A percentile compares a stretch with the other conserved stretches of the same genome.
These are phyloP conservation scores for Orbicella faveolata DNA, from an alignment of 64 coral and sea anemone species.

Conservation along the genomic window DNA sequence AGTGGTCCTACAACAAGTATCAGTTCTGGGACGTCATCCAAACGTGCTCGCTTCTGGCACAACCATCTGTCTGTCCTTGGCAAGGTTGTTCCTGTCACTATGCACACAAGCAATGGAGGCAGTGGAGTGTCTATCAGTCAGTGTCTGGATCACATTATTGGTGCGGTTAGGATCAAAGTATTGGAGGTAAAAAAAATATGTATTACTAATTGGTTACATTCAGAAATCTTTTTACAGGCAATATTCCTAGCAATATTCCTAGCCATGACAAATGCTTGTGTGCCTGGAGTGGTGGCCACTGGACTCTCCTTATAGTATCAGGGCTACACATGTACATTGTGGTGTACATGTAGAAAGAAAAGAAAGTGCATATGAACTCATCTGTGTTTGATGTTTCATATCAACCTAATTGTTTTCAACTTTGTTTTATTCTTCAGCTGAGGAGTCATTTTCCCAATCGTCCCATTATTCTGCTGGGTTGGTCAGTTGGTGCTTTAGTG, in stretches of 20 bases:
- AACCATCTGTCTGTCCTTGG: constrained; percentile 95
- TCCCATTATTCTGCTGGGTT: constrained; percentile 94
- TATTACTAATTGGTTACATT: background rate
- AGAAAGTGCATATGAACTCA: too few species aligned
- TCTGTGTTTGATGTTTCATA: background rate
- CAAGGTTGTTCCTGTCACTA: constrained; percentile 96
- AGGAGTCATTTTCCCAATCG: constrained; percentile 99
- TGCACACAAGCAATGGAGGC: constrained; percentile 98
- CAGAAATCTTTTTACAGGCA: too few species aligned
- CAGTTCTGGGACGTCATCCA: constrained; percentile 85
- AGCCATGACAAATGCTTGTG: too few species aligned
- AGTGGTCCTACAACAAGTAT: constrained; percentile 98
- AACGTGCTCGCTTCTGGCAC: constrained; percentile 96
- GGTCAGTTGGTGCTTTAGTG: constrained; percentile 92
- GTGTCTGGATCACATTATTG: constrained; percentile 99
- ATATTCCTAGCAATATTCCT: too few species aligned
- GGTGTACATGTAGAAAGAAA: too few species aligned
- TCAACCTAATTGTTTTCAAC: background rate
- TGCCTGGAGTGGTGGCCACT: too few species aligned
- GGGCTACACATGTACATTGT: too few species aligned
- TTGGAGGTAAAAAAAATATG: constrained; percentile 69
- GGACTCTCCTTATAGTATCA: too few species aligned
- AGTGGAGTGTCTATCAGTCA: constrained; percentile 96
- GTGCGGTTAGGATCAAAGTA: constrained; percentile 95
- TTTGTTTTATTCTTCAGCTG: constrained; percentile 52